Conservation (phyloP, 2,113 vertebrate genomes). For the Cettia cetti region DNA sequence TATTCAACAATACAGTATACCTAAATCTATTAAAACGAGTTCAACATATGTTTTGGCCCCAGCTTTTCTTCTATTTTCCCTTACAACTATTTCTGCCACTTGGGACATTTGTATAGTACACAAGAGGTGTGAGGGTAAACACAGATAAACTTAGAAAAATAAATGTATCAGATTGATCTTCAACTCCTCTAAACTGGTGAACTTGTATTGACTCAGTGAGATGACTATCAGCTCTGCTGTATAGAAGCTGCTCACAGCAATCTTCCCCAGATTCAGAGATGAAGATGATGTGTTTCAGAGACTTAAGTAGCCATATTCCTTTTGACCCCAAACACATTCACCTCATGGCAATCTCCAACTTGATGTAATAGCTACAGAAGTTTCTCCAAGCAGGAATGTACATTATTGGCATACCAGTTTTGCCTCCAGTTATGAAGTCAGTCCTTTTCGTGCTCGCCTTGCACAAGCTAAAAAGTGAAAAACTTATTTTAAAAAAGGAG, state of each 20-base stretch:
- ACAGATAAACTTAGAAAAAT: neutral
- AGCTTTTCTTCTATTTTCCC: neutral
- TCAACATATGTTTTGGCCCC: neutral
- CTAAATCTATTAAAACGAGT: neutral
- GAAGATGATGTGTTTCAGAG: neutral
- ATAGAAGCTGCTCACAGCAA: neutral
- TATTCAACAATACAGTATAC: neutral
- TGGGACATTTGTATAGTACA: neutral
- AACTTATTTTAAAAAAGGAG: neutral
- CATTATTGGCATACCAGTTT: neutral
- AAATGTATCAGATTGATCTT: neutral
- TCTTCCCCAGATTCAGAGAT: neutral
- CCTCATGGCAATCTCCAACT: neutral
- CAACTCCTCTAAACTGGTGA: neutral
- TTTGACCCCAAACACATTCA: neutral
- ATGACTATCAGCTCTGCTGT: neutral
- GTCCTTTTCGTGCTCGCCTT: neutral
- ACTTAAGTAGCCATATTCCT: neutral
- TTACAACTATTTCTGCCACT: neutral
- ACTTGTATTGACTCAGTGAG: neutral
- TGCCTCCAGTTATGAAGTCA: neutral
- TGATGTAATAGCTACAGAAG: neutral
- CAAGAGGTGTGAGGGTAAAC: neutral
- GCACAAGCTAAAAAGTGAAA: neutral
- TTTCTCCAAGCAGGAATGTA: neutral